Evolutionary conservation across 2,888 invertebrate species (phyloP), one percentile per base, ranked within the genome.

Genomic region (Lycocerus yunnanus): DNA sequence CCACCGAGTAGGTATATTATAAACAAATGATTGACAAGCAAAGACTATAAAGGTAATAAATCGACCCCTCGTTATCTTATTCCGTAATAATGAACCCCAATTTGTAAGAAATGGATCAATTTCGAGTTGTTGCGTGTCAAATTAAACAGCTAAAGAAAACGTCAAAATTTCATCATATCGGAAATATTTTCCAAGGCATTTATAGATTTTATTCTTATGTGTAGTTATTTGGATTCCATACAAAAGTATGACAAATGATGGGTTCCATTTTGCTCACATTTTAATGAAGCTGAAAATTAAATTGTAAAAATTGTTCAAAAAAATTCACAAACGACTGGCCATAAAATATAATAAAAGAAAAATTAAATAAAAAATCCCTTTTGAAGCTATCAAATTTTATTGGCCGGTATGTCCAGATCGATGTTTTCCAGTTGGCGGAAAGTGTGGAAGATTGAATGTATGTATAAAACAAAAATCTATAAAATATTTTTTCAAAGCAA

Each of bases 351-450:
- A 63, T 63, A 16, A 63, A 63, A 63, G 18, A 15, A 63, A 63
- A 15, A 15, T 18, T 63, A 18, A 60, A 20, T 20, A 14, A 18
- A 63, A 66, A 58, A 16, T 27, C 61, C 13, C 18, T 59, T 43
- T 61, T 68, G 27, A 16, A 16, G 68, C 60, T 67, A 72, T 68
- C 66, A 72, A 72, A 60, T 72, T 72, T 59, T 68, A 61, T 67
- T 20, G 67, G 61, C 15, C 16, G 13, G 66, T 67, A 61, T 67
- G 72, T 67, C 61, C 67, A 72, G 60, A 72, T 67, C 67, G 43
- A 72, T 72, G 72, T 72, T 16, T 71, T 72, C 72, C 58, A 20
- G 67, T n/a, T 61, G 21, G 61, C 16, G 61, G 67, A 60, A 67
- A 20, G 27, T 71, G 58, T 16, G 58, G 66, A 71, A 71, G 66